phyloP scores from a whole-genome alignment of 2,113 vertebrate genomes.

The Sander lucioperca region DNA sequence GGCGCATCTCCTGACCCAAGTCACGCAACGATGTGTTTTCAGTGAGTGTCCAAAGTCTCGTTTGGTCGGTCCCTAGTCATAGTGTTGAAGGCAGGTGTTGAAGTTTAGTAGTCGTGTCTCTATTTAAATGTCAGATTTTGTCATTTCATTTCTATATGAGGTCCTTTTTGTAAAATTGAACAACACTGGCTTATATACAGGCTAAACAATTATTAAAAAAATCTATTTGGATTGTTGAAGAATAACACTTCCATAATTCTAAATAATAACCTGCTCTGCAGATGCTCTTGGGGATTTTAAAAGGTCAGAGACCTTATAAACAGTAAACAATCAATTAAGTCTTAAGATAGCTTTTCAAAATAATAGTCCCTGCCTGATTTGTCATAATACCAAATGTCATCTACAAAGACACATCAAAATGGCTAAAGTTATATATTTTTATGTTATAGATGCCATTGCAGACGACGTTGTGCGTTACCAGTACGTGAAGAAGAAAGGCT shows the following conservation, averaged over 20 bases:
- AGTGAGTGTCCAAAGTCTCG: no score
- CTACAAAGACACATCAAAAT: neutral
- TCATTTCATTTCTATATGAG: neutral
- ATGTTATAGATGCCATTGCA: conserved; percentile 86
- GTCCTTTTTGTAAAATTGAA: neutral
- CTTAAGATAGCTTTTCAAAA: neutral
- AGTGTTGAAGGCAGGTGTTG: neutral
- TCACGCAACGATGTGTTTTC: no score
- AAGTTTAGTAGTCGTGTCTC: neutral
- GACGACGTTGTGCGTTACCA: conserved; percentile 93
- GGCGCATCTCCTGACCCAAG: no score
- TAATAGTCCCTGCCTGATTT: neutral
- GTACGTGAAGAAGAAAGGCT: conserved; percentile 98
- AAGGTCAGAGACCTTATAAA: conserved; percentile 29
- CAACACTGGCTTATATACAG: no score
- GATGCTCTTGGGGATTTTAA: neutral
- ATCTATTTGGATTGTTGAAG: neutral
- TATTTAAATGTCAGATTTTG: neutral
- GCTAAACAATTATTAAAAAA: neutral
- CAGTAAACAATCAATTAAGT: conserved; percentile 15
- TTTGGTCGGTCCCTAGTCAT: neutral
- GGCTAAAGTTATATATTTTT: neutral
- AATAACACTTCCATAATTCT: neutral
- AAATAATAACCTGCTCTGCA: neutral
- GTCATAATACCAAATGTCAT: neutral